Evolutionary conservation across 64 coral and sea anemone species (phyloP), one percentile per base, ranked within the genome.

Genomic region (Montipora efflorescens): DNA sequence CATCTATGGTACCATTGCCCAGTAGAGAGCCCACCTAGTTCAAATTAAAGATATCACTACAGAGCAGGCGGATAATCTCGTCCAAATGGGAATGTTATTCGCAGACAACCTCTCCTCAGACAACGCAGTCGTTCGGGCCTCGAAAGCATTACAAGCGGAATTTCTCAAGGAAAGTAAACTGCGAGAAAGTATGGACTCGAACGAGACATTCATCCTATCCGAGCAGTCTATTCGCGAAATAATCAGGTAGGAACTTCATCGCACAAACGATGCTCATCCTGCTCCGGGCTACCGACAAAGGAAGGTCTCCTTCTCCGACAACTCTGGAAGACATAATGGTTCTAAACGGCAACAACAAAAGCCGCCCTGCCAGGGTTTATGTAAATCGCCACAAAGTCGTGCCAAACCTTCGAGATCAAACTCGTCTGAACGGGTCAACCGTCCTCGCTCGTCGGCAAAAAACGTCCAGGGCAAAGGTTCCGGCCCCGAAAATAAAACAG

Each of bases 401-500:
- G 4, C 13, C 12, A 49, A 45, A 28, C 28, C 28, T 28, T 28
- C 28, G 28, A 28, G 28, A 28, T 28, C 28, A 28, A 28, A 28
- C 28, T 77, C 74, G 8, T 43, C 44, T 45, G 49, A 77, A 77
- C 45, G 36, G 14, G 76, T 78, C 48, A 52, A 66, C 22, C 10
- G 76, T 76, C 59, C 18, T 18, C 25, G 76, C 50, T 62, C 66
- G 14, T 28, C 47, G 87, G 28, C 90, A 67, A 92, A 92, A 92
- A 92, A 92, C 52, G 80, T 1, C 81, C 68, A 76, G 36, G 79
- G 77, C 92, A 36, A 36, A 36, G 36, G 1, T 36, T 36, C 36
- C 36, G 36, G 36, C 36, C 0, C 1, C 36, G 36, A 73, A 88
- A 84, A 84, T 93, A 52, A 52, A 84, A 88, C 75, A 87, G 45